These are phyloP conservation scores for Anas platyrhynchos DNA, from an alignment of 2,113 vertebrate genomes.

Conservation along the genomic window DNA sequence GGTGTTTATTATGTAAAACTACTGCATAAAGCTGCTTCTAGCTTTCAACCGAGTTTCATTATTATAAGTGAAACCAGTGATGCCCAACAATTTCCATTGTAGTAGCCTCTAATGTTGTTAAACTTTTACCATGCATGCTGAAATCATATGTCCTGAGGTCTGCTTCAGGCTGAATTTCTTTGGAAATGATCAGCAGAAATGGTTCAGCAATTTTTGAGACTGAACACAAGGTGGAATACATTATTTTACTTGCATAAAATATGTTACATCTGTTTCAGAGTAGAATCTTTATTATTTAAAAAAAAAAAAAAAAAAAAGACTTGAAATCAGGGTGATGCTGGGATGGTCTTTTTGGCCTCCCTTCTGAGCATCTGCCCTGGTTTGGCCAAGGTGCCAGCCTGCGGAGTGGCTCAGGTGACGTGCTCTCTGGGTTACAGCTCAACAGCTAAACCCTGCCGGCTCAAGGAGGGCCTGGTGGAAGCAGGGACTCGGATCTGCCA, in stretches of 20 bases:
- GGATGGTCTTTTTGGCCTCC: not conserved
- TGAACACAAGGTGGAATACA: not conserved
- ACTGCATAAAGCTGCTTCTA: constrained; percentile 16
- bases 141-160: not conserved
- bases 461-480: not conserved
- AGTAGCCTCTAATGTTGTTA: constrained; percentile 6
- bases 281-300: not conserved
- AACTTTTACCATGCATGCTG: not conserved
- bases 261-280: not conserved
- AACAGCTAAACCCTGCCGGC: not conserved
- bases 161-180: constrained; percentile 27
- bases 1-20: constrained; percentile 40
- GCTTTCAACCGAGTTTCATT: constrained; percentile 54
- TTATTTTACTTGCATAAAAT: not conserved
- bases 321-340: not conserved
- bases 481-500: fast-evolving
- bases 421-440: not conserved
- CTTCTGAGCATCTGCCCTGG: not conserved
- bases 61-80: constrained; percentile 49
- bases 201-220: not conserved
- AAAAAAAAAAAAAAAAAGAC: not conserved
- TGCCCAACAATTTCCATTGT: constrained; percentile 55
- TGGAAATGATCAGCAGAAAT: not conserved
- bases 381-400: not conserved
- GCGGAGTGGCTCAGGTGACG: not conserved